Evolutionary conservation across 1,140 invertebrate species (phyloP).

Genomic region (Drosophila pachea): DNA sequence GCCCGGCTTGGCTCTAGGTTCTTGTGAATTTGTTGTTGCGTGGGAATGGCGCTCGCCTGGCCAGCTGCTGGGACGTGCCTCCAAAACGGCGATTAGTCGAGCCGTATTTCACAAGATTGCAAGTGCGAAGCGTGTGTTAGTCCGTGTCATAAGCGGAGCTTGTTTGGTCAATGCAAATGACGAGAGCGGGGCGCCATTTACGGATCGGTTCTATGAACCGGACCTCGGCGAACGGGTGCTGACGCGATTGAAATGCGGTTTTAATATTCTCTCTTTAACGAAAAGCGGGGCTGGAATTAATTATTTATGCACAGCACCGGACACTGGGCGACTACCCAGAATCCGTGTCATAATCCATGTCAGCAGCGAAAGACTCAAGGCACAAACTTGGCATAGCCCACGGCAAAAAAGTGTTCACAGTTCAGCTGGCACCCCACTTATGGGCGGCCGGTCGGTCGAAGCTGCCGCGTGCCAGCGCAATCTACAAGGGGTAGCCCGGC

Average conservation of each 20-base stretch:
- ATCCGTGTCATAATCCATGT: slow-evolving; percentile 27
- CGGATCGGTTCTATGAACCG: slow-evolving; percentile 44
- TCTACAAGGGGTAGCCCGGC: slow-evolving; percentile 29
- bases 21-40: slow-evolving; percentile 29
- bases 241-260: slow-evolving; percentile 71
- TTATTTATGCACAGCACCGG: slow-evolving; percentile 65
- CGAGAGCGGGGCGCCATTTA: slow-evolving; percentile 62
- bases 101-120: slow-evolving; percentile 64
- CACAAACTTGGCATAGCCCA: slow-evolving; percentile 54
- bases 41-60: slow-evolving; percentile 25
- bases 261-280: slow-evolving; percentile 51
- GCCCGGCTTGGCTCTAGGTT: background rate
- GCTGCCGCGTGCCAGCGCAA: slow-evolving; percentile 60
- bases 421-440: slow-evolving; percentile 58
- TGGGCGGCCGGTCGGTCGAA: background rate
- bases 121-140: slow-evolving; percentile 51
- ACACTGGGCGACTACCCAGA: slow-evolving; percentile 43
- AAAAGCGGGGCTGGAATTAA: slow-evolving; percentile 64
- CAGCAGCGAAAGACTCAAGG: slow-evolving; percentile 43
- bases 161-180: slow-evolving; percentile 63
- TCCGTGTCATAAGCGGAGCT: slow-evolving; percentile 47
- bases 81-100: slow-evolving; percentile 33
- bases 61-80: slow-evolving; percentile 7
- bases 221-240: slow-evolving; percentile 52
- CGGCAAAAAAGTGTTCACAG: slow-evolving; percentile 47